Evolutionary conservation across 2,888 invertebrate genomes (phyloP).

Genomic region (Lamproptera curius): DNA sequence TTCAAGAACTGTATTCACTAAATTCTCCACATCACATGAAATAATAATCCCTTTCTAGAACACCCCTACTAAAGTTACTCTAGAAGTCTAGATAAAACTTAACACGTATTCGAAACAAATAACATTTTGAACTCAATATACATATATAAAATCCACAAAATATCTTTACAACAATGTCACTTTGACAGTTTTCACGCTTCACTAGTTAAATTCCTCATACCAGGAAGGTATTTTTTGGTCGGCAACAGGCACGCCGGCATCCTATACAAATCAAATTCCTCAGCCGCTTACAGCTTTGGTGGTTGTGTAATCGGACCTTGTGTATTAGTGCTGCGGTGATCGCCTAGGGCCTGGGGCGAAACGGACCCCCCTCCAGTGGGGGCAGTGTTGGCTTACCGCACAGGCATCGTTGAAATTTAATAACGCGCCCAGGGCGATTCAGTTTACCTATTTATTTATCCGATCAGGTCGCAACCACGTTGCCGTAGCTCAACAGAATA

Average conservation of each 20-base stretch:
- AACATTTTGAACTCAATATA: no score
- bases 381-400: constrained; percentile 35
- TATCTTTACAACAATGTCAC: no score
- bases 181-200: no score
- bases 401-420: constrained; percentile 39
- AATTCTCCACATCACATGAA: no score
- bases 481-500: not conserved
- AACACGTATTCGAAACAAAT: no score
- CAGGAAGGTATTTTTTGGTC: not conserved
- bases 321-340: constrained; percentile 14
- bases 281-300: constrained; percentile 7
- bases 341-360: constrained; percentile 9
- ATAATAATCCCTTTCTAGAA: no score
- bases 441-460: constrained; percentile 19
- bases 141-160: no score
- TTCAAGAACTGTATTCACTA: no score
- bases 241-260: not conserved
- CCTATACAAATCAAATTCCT: constrained; percentile 7
- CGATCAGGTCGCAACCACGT: constrained; percentile 1
- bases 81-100: no score
- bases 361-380: not conserved
- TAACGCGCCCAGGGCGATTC: constrained; percentile 31
- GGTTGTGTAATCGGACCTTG: constrained; percentile 14
- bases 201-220: no score
- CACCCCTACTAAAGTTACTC: no score